Evolutionary conservation across 2,113 vertebrate genomes (phyloP), one percentile per base, ranked within the genome.

Genomic region (Meleagris gallopavo): DNA sequence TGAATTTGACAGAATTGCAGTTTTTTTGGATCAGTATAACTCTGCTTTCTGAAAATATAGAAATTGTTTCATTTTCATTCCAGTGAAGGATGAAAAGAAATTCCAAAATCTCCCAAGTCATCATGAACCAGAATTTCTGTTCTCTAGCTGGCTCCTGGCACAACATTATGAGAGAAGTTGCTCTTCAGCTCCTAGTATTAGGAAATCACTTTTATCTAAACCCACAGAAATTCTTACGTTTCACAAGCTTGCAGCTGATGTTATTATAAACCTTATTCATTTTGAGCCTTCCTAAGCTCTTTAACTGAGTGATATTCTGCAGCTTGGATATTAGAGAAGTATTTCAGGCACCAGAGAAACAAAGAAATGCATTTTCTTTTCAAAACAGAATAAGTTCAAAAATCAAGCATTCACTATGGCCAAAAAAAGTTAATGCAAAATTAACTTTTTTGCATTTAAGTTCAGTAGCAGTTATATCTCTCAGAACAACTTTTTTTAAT

Each of bases 201-300:
- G 32, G 41, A 84, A 80, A 8, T 57, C 22, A 6, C 14, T 88
- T 78, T 93, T 82, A 43, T 64, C 57, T 85, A 85, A 29, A 76
- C 48, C 29, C 50, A 45, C 38, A 87, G 65, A 87, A 73, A 3
- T 82, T 30, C 13, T 69, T 69, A 40, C n/a, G 16, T 27, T 65
- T 79, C 48, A 73, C 13, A 81, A 79, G n/a, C 58, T 85, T 79
- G 29, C 15, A 82, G 11, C 40, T 61, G 58, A 40, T 7, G 64
- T 76, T 87, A 79, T 89, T 85, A 69, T 32, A 45, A 93, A 91
- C 48, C 40, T 88, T 41, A 66, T 70, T 87, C 2, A 45, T 88
- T 80, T 45, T 76, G 40, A 83, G 43, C 27, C 62, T 87, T 87
- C 66, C 79, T 73, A 80, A 89, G 58, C 30, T 69, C 40, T 70